Evolutionary conservation across 2,113 vertebrate genomes (phyloP).

Genomic region (Cryptomyrus ogoouensis): DNA sequence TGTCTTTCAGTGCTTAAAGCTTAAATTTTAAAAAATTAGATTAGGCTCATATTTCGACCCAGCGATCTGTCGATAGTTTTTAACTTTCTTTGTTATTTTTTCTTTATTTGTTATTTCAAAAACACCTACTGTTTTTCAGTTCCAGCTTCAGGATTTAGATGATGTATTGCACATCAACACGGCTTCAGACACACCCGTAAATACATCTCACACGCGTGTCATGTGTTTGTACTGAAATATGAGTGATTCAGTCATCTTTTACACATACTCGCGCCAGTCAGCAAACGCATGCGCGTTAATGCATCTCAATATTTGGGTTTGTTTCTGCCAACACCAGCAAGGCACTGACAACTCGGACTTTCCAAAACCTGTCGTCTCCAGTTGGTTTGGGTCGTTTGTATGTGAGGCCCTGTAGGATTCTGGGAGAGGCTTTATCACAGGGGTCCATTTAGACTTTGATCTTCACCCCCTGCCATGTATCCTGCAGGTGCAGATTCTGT

Average conservation of each 20-base stretch:
- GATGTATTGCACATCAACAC: background rate
- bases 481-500: background rate
- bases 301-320: background rate
- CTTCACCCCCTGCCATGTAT: background rate
- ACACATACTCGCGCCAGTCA: background rate
- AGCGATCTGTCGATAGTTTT: background rate
- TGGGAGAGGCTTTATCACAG: background rate
- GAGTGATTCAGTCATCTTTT: background rate
- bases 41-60: background rate
- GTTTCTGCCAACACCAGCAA: background rate
- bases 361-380: background rate
- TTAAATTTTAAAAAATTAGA: background rate
- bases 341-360: background rate
- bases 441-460: background rate
- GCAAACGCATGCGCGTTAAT: background rate
- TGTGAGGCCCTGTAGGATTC: background rate
- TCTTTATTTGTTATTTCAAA: background rate
- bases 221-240: background rate
- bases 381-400: background rate
- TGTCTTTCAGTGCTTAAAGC: background rate
- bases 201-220: background rate
- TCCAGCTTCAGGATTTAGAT: background rate
- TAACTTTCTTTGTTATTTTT: background rate
- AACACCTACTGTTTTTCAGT: background rate
- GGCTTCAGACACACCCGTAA: background rate